Conservation (phyloP, 2,113 vertebrate species). For the Lophura nycthemera region DNA sequence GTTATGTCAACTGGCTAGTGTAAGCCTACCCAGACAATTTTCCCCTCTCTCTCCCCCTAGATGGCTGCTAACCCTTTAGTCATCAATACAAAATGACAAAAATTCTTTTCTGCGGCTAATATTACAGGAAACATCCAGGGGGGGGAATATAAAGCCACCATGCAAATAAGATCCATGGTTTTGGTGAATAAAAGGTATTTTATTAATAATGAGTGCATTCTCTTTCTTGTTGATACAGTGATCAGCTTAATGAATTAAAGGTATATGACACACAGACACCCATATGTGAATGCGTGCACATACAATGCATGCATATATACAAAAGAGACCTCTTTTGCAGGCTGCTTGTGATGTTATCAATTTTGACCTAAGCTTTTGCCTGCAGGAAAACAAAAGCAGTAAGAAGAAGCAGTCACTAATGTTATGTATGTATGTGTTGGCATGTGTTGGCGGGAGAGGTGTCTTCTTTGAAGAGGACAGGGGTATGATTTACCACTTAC, state of each 20-base stretch:
- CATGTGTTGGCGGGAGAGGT: background rate
- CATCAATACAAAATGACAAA: constrained; percentile 71
- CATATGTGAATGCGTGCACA: background rate
- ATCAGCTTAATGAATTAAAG: constrained; percentile 65
- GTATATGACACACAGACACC: too few species aligned
- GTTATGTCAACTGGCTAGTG: constrained; percentile 43
- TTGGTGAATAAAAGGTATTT: constrained; percentile 61
- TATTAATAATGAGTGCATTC: constrained; percentile 63
- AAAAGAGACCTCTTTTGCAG: background rate
- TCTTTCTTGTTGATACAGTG: constrained; percentile 51
- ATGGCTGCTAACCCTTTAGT: constrained; percentile 69
- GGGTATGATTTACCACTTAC: background rate
- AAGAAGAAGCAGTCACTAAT: background rate
- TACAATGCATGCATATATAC: background rate
- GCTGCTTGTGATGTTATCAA: background rate
- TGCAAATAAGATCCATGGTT: constrained; percentile 64
- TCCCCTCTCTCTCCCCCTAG: background rate
- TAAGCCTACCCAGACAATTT: constrained; percentile 64
- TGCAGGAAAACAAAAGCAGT: background rate
- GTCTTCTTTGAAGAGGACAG: background rate
- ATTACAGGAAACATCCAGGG: constrained; percentile 50
- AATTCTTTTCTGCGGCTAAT: constrained; percentile 54
- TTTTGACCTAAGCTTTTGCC: background rate
- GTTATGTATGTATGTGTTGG: background rate
- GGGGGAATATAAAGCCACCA: constrained; percentile 20